Evolutionary conservation across 2,888 invertebrate genomes (phyloP).

Genomic region (Campopleginae sp.): DNA sequence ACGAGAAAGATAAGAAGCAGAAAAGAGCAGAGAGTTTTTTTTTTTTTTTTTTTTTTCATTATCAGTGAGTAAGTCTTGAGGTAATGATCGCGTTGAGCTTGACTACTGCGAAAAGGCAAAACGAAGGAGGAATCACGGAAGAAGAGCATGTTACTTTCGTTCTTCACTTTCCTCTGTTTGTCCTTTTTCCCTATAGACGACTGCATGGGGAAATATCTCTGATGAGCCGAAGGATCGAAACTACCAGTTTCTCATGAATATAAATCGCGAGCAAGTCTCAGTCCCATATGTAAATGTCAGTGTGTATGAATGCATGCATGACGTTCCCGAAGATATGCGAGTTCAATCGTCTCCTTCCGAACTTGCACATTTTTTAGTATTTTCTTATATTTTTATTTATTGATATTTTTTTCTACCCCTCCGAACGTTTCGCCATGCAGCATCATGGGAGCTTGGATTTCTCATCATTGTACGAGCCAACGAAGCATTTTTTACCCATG

Average conservation of each 20-base stretch:
- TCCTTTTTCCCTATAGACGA: not conserved
- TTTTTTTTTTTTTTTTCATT: not conserved
- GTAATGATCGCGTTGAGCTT: conserved; percentile 27
- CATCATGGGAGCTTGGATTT: not conserved
- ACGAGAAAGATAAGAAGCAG: not conserved
- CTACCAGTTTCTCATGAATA: conserved; percentile 67
- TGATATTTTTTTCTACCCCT: not conserved
- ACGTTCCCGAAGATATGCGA: conserved; percentile 48
- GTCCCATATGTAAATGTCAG: conserved; percentile 11
- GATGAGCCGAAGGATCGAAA: conserved; percentile 24
- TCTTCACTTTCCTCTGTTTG: not conserved
- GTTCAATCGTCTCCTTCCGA: conserved; percentile 3
- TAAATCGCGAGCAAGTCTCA: conserved; percentile 63
- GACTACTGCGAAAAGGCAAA: conserved; percentile 9
- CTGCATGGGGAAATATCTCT: conserved; percentile 8
- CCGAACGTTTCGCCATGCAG: not conserved
- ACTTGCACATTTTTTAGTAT: not conserved
- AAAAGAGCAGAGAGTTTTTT: not conserved
- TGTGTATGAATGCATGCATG: conserved; percentile 55
- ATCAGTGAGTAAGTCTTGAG: conserved; percentile 14
- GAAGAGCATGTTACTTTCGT: not conserved
- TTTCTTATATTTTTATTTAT: not conserved
- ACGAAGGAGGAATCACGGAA: conserved; percentile 46
- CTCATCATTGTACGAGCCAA: not conserved
- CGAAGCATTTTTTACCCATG: not conserved